These are phyloP conservation scores for Trypoxylon attenuatum DNA, from an alignment of 2,888 invertebrate species.

Conservation along the genomic window DNA sequence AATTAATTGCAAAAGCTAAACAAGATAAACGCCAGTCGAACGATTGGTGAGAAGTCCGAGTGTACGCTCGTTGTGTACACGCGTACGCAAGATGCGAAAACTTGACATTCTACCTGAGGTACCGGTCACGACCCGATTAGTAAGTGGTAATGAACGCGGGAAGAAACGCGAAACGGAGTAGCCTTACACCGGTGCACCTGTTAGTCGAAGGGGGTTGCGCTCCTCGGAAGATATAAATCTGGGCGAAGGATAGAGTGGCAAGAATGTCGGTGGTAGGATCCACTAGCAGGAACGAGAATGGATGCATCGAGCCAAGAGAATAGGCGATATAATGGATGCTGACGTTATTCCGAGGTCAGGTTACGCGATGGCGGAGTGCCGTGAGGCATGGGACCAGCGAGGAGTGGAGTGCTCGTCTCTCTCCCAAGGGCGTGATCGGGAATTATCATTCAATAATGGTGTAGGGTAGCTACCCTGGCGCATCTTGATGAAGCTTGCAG, in stretches of 20 bases:
- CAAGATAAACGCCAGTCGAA: background rate
- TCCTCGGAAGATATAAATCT: conserved; percentile 6
- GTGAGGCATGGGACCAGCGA: conserved; percentile 38
- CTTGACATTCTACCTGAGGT: too few species aligned
- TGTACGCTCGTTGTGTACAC: too few species aligned
- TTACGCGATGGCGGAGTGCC: conserved; percentile 38
- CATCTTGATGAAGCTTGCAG: conserved; percentile 31
- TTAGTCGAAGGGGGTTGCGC: too few species aligned
- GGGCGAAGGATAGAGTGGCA: background rate
- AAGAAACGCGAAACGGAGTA: too few species aligned
- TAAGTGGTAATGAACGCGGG: background rate
- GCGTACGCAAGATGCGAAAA: too few species aligned
- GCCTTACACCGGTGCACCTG: too few species aligned
- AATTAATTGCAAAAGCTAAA: background rate
- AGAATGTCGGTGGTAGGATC: too few species aligned
- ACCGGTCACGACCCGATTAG: too few species aligned
- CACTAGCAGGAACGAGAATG: too few species aligned
- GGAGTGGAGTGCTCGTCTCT: conserved; percentile 30
- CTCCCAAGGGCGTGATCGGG: conserved; percentile 57
- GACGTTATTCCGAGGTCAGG: conserved; percentile 47
- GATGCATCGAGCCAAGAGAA: conserved; percentile 23
- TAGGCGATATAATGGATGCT: conserved; percentile 44
- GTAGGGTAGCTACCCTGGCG: conserved; percentile 27
- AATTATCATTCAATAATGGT: conserved; percentile 63
- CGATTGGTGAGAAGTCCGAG: too few species aligned